Evolutionary conservation across 2,113 vertebrate species (phyloP), one percentile per base, ranked within the genome.

Genomic region (Mormyrus iriodes): DNA sequence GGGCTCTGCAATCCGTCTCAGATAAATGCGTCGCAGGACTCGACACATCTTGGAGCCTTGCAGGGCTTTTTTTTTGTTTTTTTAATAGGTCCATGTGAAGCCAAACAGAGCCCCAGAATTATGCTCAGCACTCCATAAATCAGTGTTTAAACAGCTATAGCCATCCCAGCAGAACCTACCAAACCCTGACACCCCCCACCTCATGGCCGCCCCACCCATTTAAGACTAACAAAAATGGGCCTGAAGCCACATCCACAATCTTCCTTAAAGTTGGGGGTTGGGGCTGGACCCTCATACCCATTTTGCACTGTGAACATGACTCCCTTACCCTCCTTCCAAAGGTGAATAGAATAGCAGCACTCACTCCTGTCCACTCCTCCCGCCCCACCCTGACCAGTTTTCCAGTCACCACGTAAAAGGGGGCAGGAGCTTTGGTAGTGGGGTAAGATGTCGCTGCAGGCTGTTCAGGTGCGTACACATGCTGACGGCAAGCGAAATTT

Each of bases 121-220:
- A 82, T 79, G 87, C 85, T 91, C 87, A 90, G 85, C 85, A 90
- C 89, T 89, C 90, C 90, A 92, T 91, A 91, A 92, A 92, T 92
- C 90, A 90, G 89, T 52, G 35, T 82, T 88, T 89, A 87, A 91
- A 90, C 88, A 90, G 90, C 88, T 49, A 89, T 83, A 79, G 65
- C 35, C 88, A 69, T 44, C 31, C 42, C 21, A 27, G 55, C 8
- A 31, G 85, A 83, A 76, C 87, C 85, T 39, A 88, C 27, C 24
- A 17, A 52, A 31, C 85, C n/a, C 19, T 6, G 3, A 31, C 82
- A 6, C 84, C 27, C 84, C 49, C 53, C n/a, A 17, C 49, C 6
- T 53, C 84, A 42, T 61, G 27, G 5, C 31, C 49, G 13, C 27
- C 51, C 15, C 52, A 21, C 35, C 53, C 39, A 17, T 42, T 87